phyloP scores from a whole-genome alignment of 2,113 vertebrate species.

The Camelus bactrianus region DNA sequence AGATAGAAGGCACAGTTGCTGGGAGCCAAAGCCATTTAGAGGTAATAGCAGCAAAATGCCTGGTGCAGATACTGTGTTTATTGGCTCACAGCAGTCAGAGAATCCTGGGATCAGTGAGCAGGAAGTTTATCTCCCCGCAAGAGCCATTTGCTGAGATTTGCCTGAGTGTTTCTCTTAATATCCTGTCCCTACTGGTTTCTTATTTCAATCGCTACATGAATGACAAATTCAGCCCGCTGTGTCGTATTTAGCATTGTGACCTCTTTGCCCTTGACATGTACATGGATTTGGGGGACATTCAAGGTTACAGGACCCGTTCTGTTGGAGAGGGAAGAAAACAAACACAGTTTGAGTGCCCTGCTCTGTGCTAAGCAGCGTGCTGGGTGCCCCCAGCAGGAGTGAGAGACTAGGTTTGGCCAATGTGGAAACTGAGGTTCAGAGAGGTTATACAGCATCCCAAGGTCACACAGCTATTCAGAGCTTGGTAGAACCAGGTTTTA shows the following conservation, averaged over 20 bases:
- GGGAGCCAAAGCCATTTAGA: not conserved
- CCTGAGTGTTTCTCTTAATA: not conserved
- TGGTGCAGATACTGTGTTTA: not conserved
- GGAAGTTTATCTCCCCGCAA: not conserved
- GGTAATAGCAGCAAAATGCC: not conserved
- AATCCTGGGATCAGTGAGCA: not conserved
- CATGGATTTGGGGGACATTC: not conserved
- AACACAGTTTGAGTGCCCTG: not conserved
- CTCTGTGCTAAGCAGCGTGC: fast-evolving
- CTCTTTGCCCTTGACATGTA: not conserved
- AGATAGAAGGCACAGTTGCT: not conserved
- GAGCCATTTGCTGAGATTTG: not conserved
- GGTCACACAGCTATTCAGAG: not conserved
- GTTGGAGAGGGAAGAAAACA: not conserved
- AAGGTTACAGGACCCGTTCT: not conserved
- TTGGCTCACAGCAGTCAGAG: not conserved
- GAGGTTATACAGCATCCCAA: not conserved
- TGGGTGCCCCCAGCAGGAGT: not conserved
- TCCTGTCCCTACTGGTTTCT: not conserved
- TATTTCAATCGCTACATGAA: not conserved
- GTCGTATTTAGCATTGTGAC: not conserved
- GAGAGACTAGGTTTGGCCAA: not conserved
- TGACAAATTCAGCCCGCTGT: not conserved
- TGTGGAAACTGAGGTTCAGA: not conserved
- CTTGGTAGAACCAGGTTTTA: not conserved